A percentile compares a stretch with the other conserved stretches of the same genome.
phyloP scores from a whole-genome alignment of 2,113 vertebrate genomes.

The Gymnobelideus leadbeateri region DNA sequence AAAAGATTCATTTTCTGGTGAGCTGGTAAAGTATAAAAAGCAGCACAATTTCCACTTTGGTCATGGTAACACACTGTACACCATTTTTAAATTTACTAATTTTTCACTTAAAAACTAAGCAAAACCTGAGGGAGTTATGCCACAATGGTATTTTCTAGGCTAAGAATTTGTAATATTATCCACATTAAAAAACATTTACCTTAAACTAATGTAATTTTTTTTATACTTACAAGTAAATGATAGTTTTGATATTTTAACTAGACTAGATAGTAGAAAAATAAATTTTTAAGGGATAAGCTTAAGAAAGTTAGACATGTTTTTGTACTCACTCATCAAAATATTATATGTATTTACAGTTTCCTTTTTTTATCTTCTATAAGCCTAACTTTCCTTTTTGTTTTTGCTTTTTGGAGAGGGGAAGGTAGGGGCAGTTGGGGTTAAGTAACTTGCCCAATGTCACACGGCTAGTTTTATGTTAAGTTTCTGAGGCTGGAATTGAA shows the following conservation, averaged over 20 bases:
- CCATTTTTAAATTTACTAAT: not conserved
- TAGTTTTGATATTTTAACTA: no score
- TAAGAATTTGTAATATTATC: not conserved
- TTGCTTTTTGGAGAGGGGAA: no score
- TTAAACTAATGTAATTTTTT: no score
- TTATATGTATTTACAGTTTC: not conserved
- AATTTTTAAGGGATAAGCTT: not conserved
- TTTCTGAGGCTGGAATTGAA: no score
- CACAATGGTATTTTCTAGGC: not conserved
- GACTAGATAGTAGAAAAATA: no score
- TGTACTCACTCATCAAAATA: not conserved
- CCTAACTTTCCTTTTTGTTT: not conserved
- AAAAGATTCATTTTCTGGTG: not conserved
- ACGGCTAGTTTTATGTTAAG: no score
- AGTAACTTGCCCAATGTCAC: no score
- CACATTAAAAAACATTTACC: not conserved
- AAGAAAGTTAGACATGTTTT: not conserved
- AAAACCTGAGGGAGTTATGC: conserved; percentile 25
- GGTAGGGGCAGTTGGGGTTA: no score
- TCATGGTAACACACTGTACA: not conserved
- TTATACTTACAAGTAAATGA: no score
- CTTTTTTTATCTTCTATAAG: not conserved
- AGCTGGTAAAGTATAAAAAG: not conserved
- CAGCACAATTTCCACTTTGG: not conserved
- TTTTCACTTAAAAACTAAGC: conserved; percentile 45